A percentile compares a stretch with the other conserved stretches of the same genome.
Conservation (phyloP, 2,888 invertebrate species). For the Cacoxenus indagator region DNA sequence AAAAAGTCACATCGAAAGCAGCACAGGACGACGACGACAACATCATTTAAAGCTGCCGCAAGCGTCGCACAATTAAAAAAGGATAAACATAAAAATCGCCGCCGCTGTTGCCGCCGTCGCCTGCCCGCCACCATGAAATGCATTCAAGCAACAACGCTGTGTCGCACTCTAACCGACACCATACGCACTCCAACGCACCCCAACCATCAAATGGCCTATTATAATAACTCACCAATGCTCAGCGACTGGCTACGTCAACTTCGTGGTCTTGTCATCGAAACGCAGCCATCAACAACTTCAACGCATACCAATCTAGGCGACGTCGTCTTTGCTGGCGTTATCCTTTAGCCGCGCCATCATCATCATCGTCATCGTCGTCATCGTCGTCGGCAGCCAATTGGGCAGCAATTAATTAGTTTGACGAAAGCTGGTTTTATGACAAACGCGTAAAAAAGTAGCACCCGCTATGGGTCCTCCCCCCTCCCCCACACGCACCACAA, state of each 20-base stretch:
- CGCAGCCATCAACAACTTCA: background rate
- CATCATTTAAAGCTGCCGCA: slow-evolving; percentile 12
- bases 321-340: background rate
- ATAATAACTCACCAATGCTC: background rate
- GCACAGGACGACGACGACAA: background rate
- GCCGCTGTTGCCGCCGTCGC: slow-evolving; percentile 27
- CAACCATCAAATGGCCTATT: slow-evolving; percentile 25
- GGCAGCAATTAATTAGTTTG: slow-evolving; percentile 21
- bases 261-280: too few species aligned
- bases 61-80: slow-evolving; percentile 55
- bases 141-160: slow-evolving; percentile 25
- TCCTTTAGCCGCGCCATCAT: background rate
- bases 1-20: background rate
- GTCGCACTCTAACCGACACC: background rate
- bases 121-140: slow-evolving; percentile 18
- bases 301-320: slow-evolving; percentile 17
- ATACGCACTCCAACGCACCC: background rate
- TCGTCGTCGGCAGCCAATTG: background rate
- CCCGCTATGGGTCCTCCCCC: background rate
- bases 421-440: slow-evolving; percentile 4
- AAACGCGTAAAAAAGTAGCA: background rate
- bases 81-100: slow-evolving; percentile 55
- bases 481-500: background rate
- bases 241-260: background rate
- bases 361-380: background rate